Evolutionary conservation across 2,797 vertebrate genomes (phyloP).

Genomic region (Vultur gryphus): DNA sequence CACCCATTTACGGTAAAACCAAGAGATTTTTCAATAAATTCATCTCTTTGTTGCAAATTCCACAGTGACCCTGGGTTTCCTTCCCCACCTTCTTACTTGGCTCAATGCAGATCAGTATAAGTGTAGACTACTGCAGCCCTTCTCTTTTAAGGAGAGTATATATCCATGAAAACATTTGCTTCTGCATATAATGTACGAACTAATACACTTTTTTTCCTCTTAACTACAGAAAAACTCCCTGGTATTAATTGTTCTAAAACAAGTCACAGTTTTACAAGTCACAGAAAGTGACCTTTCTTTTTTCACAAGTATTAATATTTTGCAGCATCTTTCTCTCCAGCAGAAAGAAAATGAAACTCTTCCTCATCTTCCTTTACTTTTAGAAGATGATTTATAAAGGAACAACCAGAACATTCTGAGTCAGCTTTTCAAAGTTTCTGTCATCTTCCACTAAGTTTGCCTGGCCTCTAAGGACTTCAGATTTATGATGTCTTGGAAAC

Average conservation of each 20-base stretch:
- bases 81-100: neutral
- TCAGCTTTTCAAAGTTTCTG: neutral
- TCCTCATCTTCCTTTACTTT: neutral
- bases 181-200: neutral
- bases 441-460: neutral
- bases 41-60: neutral
- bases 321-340: neutral
- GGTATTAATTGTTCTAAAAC: neutral
- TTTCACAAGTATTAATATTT: neutral
- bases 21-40: neutral
- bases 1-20: neutral
- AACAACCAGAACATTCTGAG: neutral
- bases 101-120: neutral
- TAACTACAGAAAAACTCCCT: neutral
- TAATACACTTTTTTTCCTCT: neutral
- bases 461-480: neutral
- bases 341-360: neutral
- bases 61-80: neutral
- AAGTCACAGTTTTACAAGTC: neutral
- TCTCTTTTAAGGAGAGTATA: neutral
- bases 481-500: neutral
- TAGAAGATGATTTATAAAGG: neutral
- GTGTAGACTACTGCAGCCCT: neutral
- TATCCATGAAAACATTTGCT: neutral
- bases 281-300: neutral